These are phyloP conservation scores for Marcusenius ussheri DNA, from an alignment of 2,113 vertebrate species.

Conservation along the genomic window DNA sequence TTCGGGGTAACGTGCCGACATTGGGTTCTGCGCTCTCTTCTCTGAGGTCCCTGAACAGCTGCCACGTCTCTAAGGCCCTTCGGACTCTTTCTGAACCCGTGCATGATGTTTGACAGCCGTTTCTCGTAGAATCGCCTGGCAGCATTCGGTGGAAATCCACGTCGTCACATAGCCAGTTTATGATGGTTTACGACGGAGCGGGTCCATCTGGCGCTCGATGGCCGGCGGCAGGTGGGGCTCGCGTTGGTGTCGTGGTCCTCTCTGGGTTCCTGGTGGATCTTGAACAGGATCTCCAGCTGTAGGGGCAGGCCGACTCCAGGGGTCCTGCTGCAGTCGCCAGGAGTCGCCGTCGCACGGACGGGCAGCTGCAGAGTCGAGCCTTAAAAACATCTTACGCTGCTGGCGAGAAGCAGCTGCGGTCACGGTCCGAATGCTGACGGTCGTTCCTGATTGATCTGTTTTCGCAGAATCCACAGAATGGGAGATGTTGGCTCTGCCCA, in stretches of 20 bases:
- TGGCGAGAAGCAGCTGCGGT: constrained; percentile 10
- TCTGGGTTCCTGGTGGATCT: background rate
- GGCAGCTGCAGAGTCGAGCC: background rate
- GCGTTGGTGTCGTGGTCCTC: background rate
- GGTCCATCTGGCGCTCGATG: background rate
- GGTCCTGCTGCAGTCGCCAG: background rate
- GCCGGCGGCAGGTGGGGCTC: background rate
- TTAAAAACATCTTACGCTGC: constrained; percentile 10
- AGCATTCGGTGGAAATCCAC: background rate
- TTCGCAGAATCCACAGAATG: background rate
- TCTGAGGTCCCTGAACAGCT: background rate
- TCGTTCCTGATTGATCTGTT: background rate
- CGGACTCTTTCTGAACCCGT: background rate
- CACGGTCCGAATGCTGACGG: background rate
- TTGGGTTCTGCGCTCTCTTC: background rate
- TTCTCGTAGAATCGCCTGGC: background rate
- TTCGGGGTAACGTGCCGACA: background rate
- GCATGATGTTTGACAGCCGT: background rate
- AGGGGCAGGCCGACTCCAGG: background rate
- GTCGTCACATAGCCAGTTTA: background rate
- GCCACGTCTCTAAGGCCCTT: background rate
- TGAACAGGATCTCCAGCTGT: background rate
- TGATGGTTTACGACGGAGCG: background rate
- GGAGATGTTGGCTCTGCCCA: background rate
- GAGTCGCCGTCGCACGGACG: background rate